Evolutionary conservation across 2,113 vertebrate species (phyloP).

Genomic region (Salvelinus fontinalis): DNA sequence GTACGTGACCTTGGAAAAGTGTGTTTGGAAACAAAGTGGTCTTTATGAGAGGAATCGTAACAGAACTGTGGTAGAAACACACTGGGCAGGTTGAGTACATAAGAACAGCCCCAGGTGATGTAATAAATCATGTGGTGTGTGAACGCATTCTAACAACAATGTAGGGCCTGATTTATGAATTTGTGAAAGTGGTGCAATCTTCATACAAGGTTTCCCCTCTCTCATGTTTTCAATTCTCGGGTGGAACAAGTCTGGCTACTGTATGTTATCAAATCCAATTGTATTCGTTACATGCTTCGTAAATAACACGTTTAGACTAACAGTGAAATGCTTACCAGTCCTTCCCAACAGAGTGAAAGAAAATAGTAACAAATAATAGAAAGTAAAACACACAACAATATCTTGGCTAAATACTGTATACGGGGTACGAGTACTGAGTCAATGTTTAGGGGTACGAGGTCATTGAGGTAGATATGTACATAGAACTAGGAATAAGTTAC

Average conservation of each 20-base stretch:
- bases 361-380: no score
- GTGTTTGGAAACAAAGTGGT: constrained; percentile 56
- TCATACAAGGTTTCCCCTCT: not conserved
- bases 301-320: no score
- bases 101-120: constrained; percentile 25
- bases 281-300: not conserved
- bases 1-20: constrained; percentile 52
- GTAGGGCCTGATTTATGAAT: not conserved
- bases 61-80: constrained; percentile 33
- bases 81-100: constrained; percentile 46
- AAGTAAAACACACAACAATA: no score
- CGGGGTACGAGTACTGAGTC: no score
- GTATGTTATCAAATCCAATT: not conserved
- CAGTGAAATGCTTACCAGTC: no score
- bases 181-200: not conserved
- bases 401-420: no score
- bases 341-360: no score
- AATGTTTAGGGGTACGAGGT: not conserved
- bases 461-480: no score
- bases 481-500: no score
- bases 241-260: not conserved
- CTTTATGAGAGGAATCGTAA: constrained; percentile 50
- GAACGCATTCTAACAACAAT: not conserved
- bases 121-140: not conserved
- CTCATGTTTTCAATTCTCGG: not conserved